Conservation (phyloP, 1,140 invertebrate species). For the Ips nitidus region DNA sequence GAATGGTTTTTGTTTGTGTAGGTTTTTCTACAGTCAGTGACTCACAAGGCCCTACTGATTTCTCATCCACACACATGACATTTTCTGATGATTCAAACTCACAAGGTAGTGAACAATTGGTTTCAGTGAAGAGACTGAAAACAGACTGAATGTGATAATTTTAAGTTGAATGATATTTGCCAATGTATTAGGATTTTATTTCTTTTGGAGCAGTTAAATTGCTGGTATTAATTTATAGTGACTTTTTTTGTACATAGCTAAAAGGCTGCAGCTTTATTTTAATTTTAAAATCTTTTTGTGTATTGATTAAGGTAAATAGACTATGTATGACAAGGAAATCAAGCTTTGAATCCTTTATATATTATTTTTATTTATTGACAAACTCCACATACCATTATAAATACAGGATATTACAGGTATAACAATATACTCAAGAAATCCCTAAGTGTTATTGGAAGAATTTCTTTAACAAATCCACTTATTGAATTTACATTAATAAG, state of each 20-base stretch:
- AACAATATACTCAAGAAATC: constrained; percentile 26
- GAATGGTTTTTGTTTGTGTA: constrained; percentile 48
- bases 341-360: not conserved
- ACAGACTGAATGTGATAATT: constrained; percentile 55
- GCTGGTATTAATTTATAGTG: too few relatives aligned
- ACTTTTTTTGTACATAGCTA: not conserved
- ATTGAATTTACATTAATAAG: constrained; percentile 24
- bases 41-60: constrained; percentile 82
- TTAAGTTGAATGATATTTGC: too few relatives aligned
- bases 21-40: constrained; percentile 89
- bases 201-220: too few relatives aligned
- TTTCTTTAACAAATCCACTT: constrained; percentile 16
- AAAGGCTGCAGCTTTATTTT: not conserved
- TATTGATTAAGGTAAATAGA: not conserved
- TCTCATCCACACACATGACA: constrained; percentile 77
- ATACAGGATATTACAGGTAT: constrained; percentile 21
- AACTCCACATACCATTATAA: constrained; percentile 30
- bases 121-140: constrained; percentile 76
- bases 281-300: not conserved
- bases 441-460: constrained; percentile 15
- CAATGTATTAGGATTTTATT: too few relatives aligned
- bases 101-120: constrained; percentile 71
- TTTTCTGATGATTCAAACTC: constrained; percentile 90
- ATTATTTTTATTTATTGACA: constrained; percentile 28
- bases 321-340: too few relatives aligned